These are phyloP conservation scores for Drosophila takahashii DNA, from an alignment of 1,140 invertebrate species.

Conservation along the genomic window DNA sequence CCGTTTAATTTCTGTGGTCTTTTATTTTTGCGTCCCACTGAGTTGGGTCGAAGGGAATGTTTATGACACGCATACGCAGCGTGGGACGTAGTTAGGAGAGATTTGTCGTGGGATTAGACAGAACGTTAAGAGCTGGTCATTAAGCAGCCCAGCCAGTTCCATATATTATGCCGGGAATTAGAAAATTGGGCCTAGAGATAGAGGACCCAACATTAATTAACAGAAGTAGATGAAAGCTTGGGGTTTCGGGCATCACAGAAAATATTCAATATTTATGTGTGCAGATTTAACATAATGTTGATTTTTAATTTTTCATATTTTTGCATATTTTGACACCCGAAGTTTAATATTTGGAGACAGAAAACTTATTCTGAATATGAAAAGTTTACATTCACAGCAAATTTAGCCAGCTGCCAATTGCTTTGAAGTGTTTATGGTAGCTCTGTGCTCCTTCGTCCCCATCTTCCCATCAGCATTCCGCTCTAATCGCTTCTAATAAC, in stretches of 20 bases:
- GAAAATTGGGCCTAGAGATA: constrained; percentile 21
- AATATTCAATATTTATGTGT: background rate
- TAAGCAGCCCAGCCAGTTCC: constrained; percentile 56
- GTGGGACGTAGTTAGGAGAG: constrained; percentile 55
- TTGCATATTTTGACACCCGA: too few relatives aligned
- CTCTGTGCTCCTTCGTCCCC: constrained; percentile 25
- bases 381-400: constrained; percentile 53
- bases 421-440: constrained; percentile 63
- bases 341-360: background rate
- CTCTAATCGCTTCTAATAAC: constrained; percentile 84
- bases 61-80: constrained; percentile 68
- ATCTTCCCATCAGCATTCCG: constrained; percentile 18
- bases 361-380: constrained; percentile 1
- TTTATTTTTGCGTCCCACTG: constrained; percentile 24
- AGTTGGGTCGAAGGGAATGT: constrained; percentile 44
- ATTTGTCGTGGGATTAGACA: constrained; percentile 75
- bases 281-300: too few relatives aligned
- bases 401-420: constrained; percentile 66
- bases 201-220: constrained; percentile 31
- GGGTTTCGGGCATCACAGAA: background rate
- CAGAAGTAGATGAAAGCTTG: constrained; percentile 21
- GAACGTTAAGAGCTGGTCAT: constrained; percentile 68
- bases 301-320: too few relatives aligned
- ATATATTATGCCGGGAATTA: constrained; percentile 36
- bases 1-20: constrained; percentile 76